Conservation (phyloP, 64 coral and sea anemone genomes). For the Montipora cactus region DNA sequence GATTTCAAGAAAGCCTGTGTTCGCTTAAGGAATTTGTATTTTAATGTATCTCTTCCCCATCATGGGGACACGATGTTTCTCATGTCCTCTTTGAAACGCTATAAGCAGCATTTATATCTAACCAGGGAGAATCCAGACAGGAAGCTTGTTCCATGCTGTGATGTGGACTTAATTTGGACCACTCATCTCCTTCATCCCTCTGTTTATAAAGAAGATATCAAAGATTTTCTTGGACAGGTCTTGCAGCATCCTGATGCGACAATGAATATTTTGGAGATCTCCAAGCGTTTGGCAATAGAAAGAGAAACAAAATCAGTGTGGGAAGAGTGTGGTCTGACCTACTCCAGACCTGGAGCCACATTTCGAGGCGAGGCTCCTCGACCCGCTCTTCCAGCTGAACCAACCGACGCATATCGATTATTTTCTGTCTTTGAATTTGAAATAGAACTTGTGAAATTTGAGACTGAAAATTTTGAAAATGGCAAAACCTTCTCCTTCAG, state of each 20-base stretch:
- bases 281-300: conserved; percentile 41
- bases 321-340: conserved; percentile 20
- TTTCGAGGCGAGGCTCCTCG: conserved; percentile 71
- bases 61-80: conserved; percentile 63
- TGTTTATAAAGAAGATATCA: conserved; percentile 57
- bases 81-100: conserved; percentile 49
- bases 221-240: conserved; percentile 42
- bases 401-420: conserved; percentile 2
- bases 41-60: conserved; percentile 74
- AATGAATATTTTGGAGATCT: conserved; percentile 39
- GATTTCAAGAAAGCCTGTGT: conserved; percentile 54
- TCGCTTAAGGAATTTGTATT: conserved; percentile 60
- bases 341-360: conserved; percentile 35
- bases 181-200: conserved; percentile 66
- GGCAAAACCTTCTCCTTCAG: conserved; percentile 20
- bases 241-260: conserved; percentile 60
- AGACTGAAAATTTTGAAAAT: conserved; percentile 22
- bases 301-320: conserved; percentile 54
- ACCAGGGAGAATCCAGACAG: conserved; percentile 43
- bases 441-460: conserved; percentile 10
- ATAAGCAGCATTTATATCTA: conserved; percentile 55
- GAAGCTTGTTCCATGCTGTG: conserved; percentile 66
- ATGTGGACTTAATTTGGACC: conserved; percentile 76
- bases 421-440: conserved; percentile 45
- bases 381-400: conserved; percentile 7